Conservation (phyloP, 2,797 vertebrate genomes). For the Fistularia commersonii region DNA sequence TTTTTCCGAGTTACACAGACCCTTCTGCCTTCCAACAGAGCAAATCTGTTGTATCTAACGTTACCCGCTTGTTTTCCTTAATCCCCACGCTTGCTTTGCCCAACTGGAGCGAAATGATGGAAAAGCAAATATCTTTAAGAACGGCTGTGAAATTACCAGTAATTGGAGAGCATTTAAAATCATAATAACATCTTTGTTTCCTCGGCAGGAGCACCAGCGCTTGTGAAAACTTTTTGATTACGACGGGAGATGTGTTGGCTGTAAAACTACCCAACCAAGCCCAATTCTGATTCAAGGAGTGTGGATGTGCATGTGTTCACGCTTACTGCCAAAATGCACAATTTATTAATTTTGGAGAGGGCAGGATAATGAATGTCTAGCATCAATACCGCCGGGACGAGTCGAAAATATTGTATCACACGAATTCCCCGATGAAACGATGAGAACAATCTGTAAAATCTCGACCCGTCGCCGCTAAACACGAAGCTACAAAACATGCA, state of each 20-base stretch:
- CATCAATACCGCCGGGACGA: slow-evolving; percentile 21
- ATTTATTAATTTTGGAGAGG: slow-evolving; percentile 40
- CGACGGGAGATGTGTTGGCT: slow-evolving; percentile 65
- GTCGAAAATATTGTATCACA: slow-evolving; percentile 29
- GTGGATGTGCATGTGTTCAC: slow-evolving; percentile 28
- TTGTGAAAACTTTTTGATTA: slow-evolving; percentile 70
- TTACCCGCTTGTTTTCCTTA: slow-evolving; percentile 40
- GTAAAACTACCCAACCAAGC: slow-evolving; percentile 65
- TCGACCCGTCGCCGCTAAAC: slow-evolving; percentile 42
- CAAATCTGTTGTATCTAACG: slow-evolving; percentile 45
- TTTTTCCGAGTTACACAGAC: slow-evolving; percentile 7
- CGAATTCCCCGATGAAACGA: slow-evolving; percentile 32
- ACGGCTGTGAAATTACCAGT: slow-evolving; percentile 65
- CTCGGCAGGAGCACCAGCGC: slow-evolving; percentile 63
- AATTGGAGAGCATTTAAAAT: slow-evolving; percentile 76
- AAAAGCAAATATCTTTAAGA: slow-evolving; percentile 71
- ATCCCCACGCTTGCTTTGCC: slow-evolving; percentile 45
- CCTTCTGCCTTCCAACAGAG: slow-evolving; percentile 30
- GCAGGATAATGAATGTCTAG: slow-evolving; percentile 39
- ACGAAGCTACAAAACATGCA: slow-evolving; percentile 49
- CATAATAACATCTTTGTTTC: slow-evolving; percentile 73
- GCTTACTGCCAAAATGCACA: slow-evolving; percentile 35
- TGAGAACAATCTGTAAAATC: slow-evolving; percentile 49
- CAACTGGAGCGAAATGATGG: slow-evolving; percentile 53
- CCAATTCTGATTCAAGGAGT: slow-evolving; percentile 31